These are phyloP conservation scores for Sphinx pinastri DNA, from an alignment of 2,888 invertebrate species.

Conservation along the genomic window DNA sequence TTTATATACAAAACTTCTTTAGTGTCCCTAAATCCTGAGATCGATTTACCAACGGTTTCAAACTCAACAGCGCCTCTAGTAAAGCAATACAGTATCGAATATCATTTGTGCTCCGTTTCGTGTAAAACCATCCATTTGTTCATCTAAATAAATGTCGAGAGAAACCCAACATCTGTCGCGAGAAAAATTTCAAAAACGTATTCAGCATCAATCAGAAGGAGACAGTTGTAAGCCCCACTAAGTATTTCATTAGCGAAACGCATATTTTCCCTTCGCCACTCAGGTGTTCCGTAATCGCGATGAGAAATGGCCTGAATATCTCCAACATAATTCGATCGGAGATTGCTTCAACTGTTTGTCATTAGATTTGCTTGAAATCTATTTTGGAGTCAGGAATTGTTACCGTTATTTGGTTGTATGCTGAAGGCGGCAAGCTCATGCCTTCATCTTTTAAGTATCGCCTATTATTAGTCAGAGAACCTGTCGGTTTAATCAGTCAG, in stretches of 20 bases:
- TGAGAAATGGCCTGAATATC: slow-evolving; percentile 52
- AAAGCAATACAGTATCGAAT: not conserved
- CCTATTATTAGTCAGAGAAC: too few species aligned
- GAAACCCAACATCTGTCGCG: slow-evolving; percentile 38
- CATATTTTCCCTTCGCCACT: slow-evolving; percentile 55
- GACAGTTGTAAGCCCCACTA: slow-evolving; percentile 62
- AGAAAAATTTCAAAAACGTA: slow-evolving; percentile 33
- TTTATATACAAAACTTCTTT: too few species aligned
- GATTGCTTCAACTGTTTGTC: slow-evolving; percentile 49
- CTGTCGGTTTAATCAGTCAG: too few species aligned
- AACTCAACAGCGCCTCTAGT: too few species aligned
- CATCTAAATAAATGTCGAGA: not conserved
- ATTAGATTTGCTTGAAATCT: slow-evolving; percentile 24
- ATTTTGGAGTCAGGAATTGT: not conserved
- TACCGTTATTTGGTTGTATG: too few species aligned
- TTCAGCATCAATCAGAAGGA: slow-evolving; percentile 57
- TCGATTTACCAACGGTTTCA: too few species aligned
- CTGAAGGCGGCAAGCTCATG: too few species aligned
- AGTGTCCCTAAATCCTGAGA: too few species aligned
- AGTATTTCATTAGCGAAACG: slow-evolving; percentile 64
- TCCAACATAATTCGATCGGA: slow-evolving; percentile 47
- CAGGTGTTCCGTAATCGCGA: slow-evolving; percentile 51
- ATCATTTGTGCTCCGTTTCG: not conserved
- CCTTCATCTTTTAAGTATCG: too few species aligned
- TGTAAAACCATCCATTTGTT: slow-evolving; percentile 22